Evolutionary conservation across 2,113 vertebrate species (phyloP).

Genomic region (Mus spicilegus): DNA sequence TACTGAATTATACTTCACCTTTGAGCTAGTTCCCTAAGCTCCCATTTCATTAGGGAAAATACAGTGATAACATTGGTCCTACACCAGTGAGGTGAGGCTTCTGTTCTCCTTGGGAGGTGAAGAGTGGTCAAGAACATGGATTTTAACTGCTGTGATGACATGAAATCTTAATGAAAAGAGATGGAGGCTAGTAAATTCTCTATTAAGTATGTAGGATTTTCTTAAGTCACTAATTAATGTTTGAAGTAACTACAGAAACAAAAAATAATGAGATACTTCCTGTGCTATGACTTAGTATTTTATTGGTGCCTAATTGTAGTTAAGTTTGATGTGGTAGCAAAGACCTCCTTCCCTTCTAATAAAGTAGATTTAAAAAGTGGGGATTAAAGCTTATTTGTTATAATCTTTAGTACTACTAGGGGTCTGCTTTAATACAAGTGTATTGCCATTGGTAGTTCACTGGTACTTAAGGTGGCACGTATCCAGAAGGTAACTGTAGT

Average conservation of each 20-base stretch:
- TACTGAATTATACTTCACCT: not conserved
- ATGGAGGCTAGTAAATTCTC: conserved; percentile 72
- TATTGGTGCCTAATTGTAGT: conserved; percentile 71
- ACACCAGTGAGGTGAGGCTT: conserved; percentile 42
- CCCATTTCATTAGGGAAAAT: conserved; percentile 56
- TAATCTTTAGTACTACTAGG: conserved; percentile 70
- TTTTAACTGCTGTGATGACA: conserved; percentile 66
- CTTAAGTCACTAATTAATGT: conserved; percentile 67
- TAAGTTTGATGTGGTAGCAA: conserved; percentile 71
- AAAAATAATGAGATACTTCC: conserved; percentile 77
- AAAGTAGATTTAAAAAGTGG: conserved; percentile 70
- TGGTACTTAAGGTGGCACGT: conserved; percentile 58
- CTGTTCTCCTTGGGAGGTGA: conserved; percentile 51
- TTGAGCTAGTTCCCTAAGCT: conserved; percentile 52
- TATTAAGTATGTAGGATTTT: conserved; percentile 54
- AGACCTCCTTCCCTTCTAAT: conserved; percentile 68
- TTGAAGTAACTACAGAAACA: conserved; percentile 74
- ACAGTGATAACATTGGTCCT: conserved; percentile 24
- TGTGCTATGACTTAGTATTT: conserved; percentile 68
- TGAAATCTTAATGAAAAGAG: conserved; percentile 77
- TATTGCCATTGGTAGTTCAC: conserved; percentile 69
- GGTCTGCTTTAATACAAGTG: conserved; percentile 68
- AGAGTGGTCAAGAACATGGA: conserved; percentile 11
- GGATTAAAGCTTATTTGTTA: conserved; percentile 77
- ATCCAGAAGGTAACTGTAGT: conserved; percentile 31